Conservation (phyloP, 2,113 vertebrate genomes). For the Macquaria ambigua region DNA sequence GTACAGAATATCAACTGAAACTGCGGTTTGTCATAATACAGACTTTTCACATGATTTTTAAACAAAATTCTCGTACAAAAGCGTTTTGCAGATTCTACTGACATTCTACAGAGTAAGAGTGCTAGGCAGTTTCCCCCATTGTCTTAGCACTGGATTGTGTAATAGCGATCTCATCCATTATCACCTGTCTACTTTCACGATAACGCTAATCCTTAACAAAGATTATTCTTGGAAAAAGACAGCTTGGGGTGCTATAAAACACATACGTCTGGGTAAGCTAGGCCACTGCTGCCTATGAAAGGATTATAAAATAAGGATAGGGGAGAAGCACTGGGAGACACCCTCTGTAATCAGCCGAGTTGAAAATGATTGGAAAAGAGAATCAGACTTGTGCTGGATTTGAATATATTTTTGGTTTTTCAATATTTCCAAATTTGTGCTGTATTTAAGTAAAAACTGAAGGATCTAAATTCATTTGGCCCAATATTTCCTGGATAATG, state of each 20-base stretch:
- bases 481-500: not conserved
- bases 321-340: not conserved
- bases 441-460: not conserved
- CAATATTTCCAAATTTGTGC: not conserved
- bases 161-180: slow-evolving; percentile 18
- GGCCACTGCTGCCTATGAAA: slow-evolving; percentile 11
- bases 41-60: not conserved
- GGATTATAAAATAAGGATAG: not conserved
- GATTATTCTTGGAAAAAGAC: slow-evolving; percentile 12
- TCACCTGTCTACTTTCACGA: slow-evolving; percentile 13
- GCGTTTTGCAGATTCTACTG: not conserved
- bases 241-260: slow-evolving; percentile 18
- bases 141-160: not conserved
- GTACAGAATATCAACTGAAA: not conserved
- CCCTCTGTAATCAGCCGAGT: no score
- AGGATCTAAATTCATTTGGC: not conserved
- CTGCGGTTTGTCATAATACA: not conserved
- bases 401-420: not conserved
- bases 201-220: slow-evolving; percentile 7
- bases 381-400: not conserved
- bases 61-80: not conserved
- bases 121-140: not conserved
- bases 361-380: not conserved
- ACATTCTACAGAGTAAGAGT: not conserved
- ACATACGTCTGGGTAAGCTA: not conserved